phyloP scores from a whole-genome alignment of 1,140 invertebrate species.

The Cepaea nemoralis region DNA sequence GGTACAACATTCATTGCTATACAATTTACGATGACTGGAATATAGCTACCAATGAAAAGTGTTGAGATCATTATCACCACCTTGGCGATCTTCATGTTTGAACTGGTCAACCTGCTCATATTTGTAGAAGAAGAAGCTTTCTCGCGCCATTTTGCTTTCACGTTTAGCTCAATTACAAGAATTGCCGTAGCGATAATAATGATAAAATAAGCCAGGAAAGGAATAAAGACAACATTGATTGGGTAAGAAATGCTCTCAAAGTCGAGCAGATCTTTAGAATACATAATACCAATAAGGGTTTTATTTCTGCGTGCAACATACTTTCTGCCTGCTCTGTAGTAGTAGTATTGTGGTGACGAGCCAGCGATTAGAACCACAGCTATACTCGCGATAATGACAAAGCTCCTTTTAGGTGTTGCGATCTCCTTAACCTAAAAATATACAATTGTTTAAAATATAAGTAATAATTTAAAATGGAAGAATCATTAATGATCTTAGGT shows the following conservation, averaged over 20 bases:
- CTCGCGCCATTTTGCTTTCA: not conserved
- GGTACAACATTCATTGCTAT: not conserved
- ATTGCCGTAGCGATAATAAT: not conserved
- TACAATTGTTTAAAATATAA: no score
- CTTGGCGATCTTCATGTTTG: not conserved
- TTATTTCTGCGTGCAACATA: not conserved
- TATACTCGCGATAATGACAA: no score
- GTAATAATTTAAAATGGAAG: no score
- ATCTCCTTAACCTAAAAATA: no score
- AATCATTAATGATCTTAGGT: no score
- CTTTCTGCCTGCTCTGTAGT: no score
- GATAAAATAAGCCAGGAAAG: not conserved
- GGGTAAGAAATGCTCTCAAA: not conserved
- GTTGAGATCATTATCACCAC: slow-evolving; percentile 20
- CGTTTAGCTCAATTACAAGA: not conserved
- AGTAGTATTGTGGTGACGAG: no score
- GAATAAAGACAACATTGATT: not conserved
- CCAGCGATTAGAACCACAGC: no score
- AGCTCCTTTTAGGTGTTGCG: no score
- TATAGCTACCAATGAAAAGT: not conserved
- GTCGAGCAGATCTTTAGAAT: not conserved
- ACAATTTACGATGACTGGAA: not conserved
- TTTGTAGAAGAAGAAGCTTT: not conserved
- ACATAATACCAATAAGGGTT: slow-evolving; percentile 2
- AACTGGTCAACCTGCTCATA: not conserved